Evolutionary conservation across 2,113 vertebrate genomes (phyloP), one percentile per base, ranked within the genome.

Genomic region (Balaeniceps rex): DNA sequence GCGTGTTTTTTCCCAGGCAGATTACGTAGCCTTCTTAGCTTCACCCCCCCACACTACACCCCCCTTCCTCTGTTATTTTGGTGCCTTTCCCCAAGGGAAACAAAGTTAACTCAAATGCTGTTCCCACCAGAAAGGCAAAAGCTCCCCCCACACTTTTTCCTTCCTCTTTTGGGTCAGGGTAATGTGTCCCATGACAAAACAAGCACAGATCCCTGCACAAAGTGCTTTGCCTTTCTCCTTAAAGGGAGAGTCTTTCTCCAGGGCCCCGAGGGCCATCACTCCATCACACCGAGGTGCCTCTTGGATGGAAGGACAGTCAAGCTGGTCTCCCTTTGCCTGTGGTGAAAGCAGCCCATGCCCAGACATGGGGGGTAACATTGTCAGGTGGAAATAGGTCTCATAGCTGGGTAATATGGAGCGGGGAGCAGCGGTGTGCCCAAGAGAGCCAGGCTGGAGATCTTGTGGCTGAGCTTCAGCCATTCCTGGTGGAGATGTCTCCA

Each of bases 11-110:
- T 98, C 98, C 98, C 97, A 93, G 90, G 98, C 96, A 97, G 94
- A 92, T 93, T 89, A 94, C 79, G 13, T 91, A 55, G 71, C 94
- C 83, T 81, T 97, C 97, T 94, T 79, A 94, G 84, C 84, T 88
- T 84, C 76, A 91, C 83, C 47, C 74, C 92, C 84, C 57, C 61
- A 54, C 61, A 23, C 38, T 83, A 86, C 86, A 85, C 88, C 94
- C 94, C 83, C 97, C 92, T 94, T 95, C 95, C 95, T 93, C 85
- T 90, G 96, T 97, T 98, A 98, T 98, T 98, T 97, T 94, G 96
- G 97, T 98, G 97, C 90, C 63, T 63, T 96, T 98, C 98, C 97
- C 97, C 72, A 95, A 97, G 97, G 97, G 95, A 97, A 96, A 82
- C 95, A 91, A 96, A 84, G 75, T 96, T 46, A 65, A 75, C 87